phyloP scores from a whole-genome alignment of 2,113 vertebrate species.

The Paraplagusia blochii region DNA sequence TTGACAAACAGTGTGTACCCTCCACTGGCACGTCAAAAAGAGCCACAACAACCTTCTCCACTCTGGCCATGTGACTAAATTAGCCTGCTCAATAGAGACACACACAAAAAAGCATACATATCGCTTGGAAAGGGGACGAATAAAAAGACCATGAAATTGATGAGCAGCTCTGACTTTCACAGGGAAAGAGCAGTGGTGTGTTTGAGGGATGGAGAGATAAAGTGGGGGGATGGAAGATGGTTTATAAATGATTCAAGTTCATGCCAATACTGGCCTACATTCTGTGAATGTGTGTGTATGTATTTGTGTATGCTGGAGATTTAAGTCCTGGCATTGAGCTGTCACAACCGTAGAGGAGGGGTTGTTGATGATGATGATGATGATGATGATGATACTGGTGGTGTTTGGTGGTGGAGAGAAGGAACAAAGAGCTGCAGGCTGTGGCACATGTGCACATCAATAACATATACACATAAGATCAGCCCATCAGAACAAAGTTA shows the following conservation, averaged over 20 bases:
- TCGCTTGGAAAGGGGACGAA: background rate
- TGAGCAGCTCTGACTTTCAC: constrained; percentile 10
- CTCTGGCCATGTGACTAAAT: background rate
- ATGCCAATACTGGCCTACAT: constrained; percentile 46
- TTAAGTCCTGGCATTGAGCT: constrained; percentile 6
- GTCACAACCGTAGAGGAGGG: constrained; percentile 3
- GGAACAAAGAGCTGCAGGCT: constrained; percentile 62
- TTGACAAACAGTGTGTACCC: constrained; percentile 57
- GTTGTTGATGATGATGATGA: background rate
- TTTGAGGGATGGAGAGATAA: background rate
- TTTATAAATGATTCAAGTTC: constrained; percentile 33
- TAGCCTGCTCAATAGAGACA: background rate
- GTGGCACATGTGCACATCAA: constrained; percentile 65
- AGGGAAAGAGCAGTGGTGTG: constrained; percentile 13
- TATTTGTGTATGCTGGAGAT: background rate
- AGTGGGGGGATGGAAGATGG: background rate
- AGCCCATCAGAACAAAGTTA: background rate
- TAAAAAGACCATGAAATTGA: background rate
- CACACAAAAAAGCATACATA: background rate
- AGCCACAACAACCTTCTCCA: constrained; percentile 6
- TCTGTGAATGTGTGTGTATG: background rate
- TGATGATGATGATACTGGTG: background rate
- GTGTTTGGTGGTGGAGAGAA: background rate
- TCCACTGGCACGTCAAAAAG: constrained; percentile 4
- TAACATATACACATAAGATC: constrained; percentile 30